These are phyloP conservation scores for Origma solitaria DNA, from an alignment of 2,113 vertebrate genomes.

Conservation along the genomic window DNA sequence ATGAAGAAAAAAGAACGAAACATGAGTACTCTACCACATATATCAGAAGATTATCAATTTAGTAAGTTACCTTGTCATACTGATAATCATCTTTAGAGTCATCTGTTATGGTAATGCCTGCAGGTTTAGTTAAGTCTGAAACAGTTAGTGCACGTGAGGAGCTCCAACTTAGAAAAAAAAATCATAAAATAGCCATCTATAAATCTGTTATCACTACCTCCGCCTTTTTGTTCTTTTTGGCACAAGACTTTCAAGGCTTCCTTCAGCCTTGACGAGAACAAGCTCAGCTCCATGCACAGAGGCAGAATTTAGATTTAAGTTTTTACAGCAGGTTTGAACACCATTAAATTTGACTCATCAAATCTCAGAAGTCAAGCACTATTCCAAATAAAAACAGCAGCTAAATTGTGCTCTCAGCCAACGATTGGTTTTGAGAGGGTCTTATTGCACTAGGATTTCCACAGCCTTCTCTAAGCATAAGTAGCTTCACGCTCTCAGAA, in stretches of 20 bases:
- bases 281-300: neutral
- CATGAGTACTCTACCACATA: neutral
- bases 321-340: neutral
- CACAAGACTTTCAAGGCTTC: neutral
- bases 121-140: conserved; percentile 66
- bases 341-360: neutral
- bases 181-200: neutral
- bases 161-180: neutral
- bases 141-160: neutral
- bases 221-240: neutral
- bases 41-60: neutral
- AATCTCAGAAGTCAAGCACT: neutral
- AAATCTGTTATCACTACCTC: neutral
- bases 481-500: neutral
- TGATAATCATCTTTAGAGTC: conserved; percentile 74
- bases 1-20: neutral
- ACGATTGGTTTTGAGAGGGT: neutral
- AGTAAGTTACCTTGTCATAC: conserved; percentile 77
- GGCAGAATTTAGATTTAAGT: neutral
- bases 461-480: neutral
- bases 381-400: neutral
- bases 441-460: neutral
- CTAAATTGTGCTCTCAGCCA: neutral
- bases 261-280: neutral
- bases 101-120: conserved; percentile 64